A percentile compares a stretch with the other conserved stretches of the same genome.
phyloP scores from a whole-genome alignment of 2,888 invertebrate species.

The Melipona beecheii region DNA sequence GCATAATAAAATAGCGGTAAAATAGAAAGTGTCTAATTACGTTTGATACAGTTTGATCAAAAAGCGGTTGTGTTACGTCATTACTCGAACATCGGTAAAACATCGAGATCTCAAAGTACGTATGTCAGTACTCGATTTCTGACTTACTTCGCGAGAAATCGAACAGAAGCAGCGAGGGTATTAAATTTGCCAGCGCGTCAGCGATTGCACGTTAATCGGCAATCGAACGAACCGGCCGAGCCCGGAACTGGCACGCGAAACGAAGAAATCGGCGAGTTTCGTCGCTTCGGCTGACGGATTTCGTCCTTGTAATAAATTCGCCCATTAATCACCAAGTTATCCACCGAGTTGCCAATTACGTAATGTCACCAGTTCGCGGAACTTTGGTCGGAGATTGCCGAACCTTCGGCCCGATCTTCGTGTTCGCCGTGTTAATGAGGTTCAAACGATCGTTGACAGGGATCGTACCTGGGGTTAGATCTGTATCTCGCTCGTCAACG shows the following conservation, averaged over 20 bases:
- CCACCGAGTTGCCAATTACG: neutral
- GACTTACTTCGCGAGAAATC: too few relatives aligned
- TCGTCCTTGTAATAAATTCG: neutral
- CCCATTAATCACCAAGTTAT: neutral
- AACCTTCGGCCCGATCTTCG: slow-evolving; percentile 4
- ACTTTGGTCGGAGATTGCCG: neutral
- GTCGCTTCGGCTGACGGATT: neutral
- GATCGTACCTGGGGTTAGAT: slow-evolving; percentile 9
- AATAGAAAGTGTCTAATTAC: too few relatives aligned
- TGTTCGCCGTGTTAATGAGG: slow-evolving; percentile 8
- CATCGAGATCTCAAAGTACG: too few relatives aligned
- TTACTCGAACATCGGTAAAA: too few relatives aligned
- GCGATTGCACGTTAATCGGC: neutral
- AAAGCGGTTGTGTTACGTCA: too few relatives aligned
- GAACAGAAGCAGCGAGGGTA: neutral
- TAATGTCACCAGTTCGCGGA: slow-evolving; percentile 1
- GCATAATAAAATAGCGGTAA: too few relatives aligned
- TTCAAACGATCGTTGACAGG: slow-evolving; percentile 24
- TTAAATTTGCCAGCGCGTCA: neutral
- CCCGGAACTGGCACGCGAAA: neutral
- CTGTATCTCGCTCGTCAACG: slow-evolving; percentile 6
- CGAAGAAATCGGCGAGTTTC: neutral
- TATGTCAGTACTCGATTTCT: too few relatives aligned
- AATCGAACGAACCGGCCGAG: neutral
- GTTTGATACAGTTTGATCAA: too few relatives aligned